Base-by-base conservation (phyloP, 2,888 invertebrate species). In the Caenorhabditis drosophilae region DNA sequence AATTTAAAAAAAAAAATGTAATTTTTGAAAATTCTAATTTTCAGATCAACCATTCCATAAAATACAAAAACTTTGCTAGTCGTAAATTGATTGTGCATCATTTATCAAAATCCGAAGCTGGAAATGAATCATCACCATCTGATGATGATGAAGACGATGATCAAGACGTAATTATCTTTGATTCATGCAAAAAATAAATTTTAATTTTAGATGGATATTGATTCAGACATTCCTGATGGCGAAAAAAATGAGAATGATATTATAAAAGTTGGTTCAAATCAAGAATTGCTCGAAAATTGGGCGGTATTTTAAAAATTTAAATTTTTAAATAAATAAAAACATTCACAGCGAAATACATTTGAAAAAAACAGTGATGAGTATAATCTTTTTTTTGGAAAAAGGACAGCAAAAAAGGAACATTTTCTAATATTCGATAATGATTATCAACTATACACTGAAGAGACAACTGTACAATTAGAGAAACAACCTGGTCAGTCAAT, bases 201-300 rank as follows among this genome's bases (percentile, higher is more conserved):
- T 36, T 36, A 12, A 36, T n/a, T 36, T 31, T 31, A 9, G 31
- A 31, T 36, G 31, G 15, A 42, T 20, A 23, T 20, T 9, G 42
- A 42, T 23, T 15, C 9, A 4, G 31, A 9, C 12, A 12, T 31
- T 31, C 12, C 12, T 6, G 12, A 22, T 2, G 15, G 20, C 9
- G 23, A 42, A 23, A 25, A 42, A 7, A 4, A 23, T 25, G 25
- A 42, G 20, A 22, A 36, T 12, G n/a, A 7, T 3, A 26, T 45
- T 27, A 12, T 45, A 16, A 27, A 27, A 27, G 44, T 25, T 6
- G 9, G 7, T 16, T 15, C 63, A n/a, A 53, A 58, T 35, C 63
- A 63, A n/a, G 58, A 57, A 26, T 27, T 58, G 23, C 36, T 63
- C 2, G 63, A 63, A 38, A 38, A 47, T 48, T 63, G 63, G 63